Evolutionary conservation across 2,797 vertebrate genomes (phyloP).

Genomic region (Danionella dracula): DNA sequence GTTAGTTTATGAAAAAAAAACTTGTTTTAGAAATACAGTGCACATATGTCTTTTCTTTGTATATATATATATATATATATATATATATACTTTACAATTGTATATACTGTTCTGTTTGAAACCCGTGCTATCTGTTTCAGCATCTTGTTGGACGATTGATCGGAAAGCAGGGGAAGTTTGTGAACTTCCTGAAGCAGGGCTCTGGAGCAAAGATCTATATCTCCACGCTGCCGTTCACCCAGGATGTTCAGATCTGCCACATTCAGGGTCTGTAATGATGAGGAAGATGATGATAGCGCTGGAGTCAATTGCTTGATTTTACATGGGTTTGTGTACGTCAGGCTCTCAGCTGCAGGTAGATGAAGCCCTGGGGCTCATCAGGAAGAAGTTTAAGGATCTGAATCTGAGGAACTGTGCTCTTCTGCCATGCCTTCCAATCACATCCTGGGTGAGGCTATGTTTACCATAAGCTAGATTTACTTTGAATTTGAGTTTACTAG

Average conservation of each 20-base stretch:
- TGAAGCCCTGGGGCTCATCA: slow-evolving; percentile 74
- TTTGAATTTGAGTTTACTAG: too few species aligned
- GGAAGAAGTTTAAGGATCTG: slow-evolving; percentile 82
- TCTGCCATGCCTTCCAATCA: slow-evolving; percentile 70
- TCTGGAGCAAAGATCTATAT: slow-evolving; percentile 85
- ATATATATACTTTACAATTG: too few species aligned
- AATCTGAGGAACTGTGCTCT: slow-evolving; percentile 72
- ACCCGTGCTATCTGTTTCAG: too few species aligned
- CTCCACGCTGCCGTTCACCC: slow-evolving; percentile 74
- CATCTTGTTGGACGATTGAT: slow-evolving; percentile 80
- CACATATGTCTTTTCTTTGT: too few species aligned
- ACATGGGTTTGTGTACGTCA: slow-evolving; percentile 35
- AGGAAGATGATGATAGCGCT: neutral
- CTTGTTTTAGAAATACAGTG: too few species aligned
- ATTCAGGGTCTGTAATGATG: slow-evolving; percentile 73
- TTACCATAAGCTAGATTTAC: neutral
- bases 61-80: too few species aligned
- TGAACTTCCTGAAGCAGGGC: slow-evolving; percentile 75
- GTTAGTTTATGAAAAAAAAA: too few species aligned
- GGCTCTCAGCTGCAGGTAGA: slow-evolving; percentile 76
- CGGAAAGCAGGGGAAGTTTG: slow-evolving; percentile 76
- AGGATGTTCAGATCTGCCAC: slow-evolving; percentile 79
- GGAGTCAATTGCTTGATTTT: neutral
- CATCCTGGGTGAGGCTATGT: slow-evolving; percentile 73
- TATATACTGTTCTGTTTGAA: too few species aligned